Evolutionary conservation across 2,113 vertebrate species (phyloP), one percentile per base, ranked within the genome.

Genomic region (Bolborhynchus lineola): DNA sequence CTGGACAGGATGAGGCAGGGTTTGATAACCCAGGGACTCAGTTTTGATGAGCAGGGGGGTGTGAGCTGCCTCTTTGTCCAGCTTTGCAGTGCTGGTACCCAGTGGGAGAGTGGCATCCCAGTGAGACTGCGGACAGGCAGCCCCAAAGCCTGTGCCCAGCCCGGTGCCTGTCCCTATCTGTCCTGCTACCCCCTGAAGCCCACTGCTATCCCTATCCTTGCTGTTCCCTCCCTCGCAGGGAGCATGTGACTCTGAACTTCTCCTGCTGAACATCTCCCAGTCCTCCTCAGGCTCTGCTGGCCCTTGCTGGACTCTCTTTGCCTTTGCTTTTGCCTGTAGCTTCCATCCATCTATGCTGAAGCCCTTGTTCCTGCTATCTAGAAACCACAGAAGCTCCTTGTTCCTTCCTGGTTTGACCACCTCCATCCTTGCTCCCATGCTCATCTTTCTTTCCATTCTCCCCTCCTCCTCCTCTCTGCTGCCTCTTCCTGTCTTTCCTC

Each of bases 201-300:
- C 55, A 13, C 44, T 60, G 29, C 13, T 3, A 3, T 57, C 15
- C 18, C 47, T 37, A 62, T 10, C 25, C 12, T 13, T 47, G 33
- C 14, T 68, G 37, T 67, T 62, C 60, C 13, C 68, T 72, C 17
- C 65, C 26, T 59, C 0, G 0, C 18, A 60, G 59, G 52, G 39
- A 89, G n/a, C 35, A 33, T 1, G 18, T 68, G 21, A 82, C 63
- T 31, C 31, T 23, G 25, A 42, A 42, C 26, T 39, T 9, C 35
- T 83, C n/a, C 26, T 57, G 12, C 19, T 72, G 71, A 72, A 72
- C 25, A 25, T 13, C 35, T 41, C 53, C 31, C 64, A 47, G 57
- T 75, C 24, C 21, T 84, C 31, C 41, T 16, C 15, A 0, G 3
- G 29, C 41, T 20, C 26, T 0, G 0, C n/a, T 75, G 49, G 67